Evolutionary conservation across 2,797 vertebrate genomes (phyloP).

Genomic region (Garrulus glandarius): DNA sequence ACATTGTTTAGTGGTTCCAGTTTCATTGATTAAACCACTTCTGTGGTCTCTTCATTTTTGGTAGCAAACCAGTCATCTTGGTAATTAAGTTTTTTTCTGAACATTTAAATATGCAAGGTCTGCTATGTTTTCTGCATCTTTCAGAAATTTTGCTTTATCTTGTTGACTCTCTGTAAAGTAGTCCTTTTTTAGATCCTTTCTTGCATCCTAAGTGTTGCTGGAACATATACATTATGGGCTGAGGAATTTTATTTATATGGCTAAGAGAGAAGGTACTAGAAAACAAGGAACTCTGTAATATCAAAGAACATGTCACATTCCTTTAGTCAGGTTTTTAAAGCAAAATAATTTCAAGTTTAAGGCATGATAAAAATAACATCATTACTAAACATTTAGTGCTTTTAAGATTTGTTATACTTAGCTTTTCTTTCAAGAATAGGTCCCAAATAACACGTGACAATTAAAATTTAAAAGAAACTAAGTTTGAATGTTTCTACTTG

Average conservation of each 20-base stretch:
- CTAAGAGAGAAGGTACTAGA: background rate
- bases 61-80: background rate
- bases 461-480: slow-evolving; percentile 59
- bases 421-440: slow-evolving; percentile 9
- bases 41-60: background rate
- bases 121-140: background rate
- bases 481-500: slow-evolving; percentile 68
- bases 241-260: background rate
- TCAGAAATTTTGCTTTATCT: background rate
- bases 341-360: slow-evolving; percentile 14
- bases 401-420: background rate
- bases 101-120: background rate
- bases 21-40: background rate
- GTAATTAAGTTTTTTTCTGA: background rate
- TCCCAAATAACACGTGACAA: slow-evolving; percentile 20
- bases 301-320: slow-evolving; percentile 9
- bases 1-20: background rate
- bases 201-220: background rate
- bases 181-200: background rate
- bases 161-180: background rate
- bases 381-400: background rate
- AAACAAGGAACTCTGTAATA: slow-evolving; percentile 7
- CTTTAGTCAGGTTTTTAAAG: background rate
- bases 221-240: background rate
- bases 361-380: background rate